Evolutionary conservation across 2,888 invertebrate species (phyloP), one percentile per base, ranked within the genome.

Genomic region (Anticlea derivata): DNA sequence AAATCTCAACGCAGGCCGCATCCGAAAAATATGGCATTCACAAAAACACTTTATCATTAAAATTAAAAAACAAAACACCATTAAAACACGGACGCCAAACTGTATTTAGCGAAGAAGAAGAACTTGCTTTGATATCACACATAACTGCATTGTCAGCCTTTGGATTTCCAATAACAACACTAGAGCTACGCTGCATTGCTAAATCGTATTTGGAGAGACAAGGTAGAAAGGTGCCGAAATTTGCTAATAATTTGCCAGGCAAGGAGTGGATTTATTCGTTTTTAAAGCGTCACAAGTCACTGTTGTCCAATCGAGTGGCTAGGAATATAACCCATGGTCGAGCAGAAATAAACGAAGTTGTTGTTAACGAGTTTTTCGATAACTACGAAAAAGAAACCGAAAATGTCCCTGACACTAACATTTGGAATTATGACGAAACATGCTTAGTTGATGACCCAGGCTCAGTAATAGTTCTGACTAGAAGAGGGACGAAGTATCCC

Each of bases 341-440:
- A 35, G 55, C 50, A 23, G 50, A 50, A 37, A 39, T 55, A 33
- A 50, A 55, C 7, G 46, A 55, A 46, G 39, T 8, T 41, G 11
- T 55, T 47, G 44, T 55, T 22, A 55, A 50, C 34, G 47, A 47
- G 27, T 55, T 47, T 50, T 47, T 55, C 27, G 51, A 52, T 31
- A 47, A 52, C 27, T 52, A 27, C 41, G 41, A 52, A 52, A 52
- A 52, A 43, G 56, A 51, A 34, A 51, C 23, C 20, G 48, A 22
- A 47, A 43, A 40, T 29, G 46, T 43, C 24, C 56, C 48, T 7
- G 45, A 48, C 26, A 31, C 45, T 13, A 48, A 49, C 27, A 51
- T 56, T 22, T 56, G 49, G 56, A 56, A 56, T 33, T 56, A 52
- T 26, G 56, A 56, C 37, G 56, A 56, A 48, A 56, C 56, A 7